Base-by-base conservation (phyloP, 2,113 vertebrate species). In the Aythya baeri region DNA sequence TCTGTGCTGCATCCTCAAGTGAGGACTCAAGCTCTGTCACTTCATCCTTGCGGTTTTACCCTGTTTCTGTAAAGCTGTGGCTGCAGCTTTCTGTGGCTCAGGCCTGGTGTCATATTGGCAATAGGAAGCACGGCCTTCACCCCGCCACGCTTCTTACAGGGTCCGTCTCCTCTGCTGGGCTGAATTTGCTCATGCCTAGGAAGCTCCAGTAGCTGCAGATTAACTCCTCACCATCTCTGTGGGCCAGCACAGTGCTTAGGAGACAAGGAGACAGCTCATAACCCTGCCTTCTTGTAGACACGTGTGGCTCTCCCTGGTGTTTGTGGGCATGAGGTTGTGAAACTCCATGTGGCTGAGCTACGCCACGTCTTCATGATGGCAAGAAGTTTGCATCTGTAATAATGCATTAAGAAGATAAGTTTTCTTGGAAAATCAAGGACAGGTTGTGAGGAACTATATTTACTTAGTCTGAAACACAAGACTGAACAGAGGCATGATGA, bases 381-480 rank as follows among this genome's bases (percentile, higher is more conserved):
- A 32, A 43, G 46, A 75, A 15, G 15, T 61, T 57, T 89, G 38
- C 2, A 0, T 79, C 67, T 79, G 29, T 34, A 49, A 68, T 20
- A n/a, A 79, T 67, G n/a, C 23, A 70, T 6, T 13, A 70, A 63
- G 43, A 83, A 94, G n/a, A 23, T 63, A 79, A 44, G 3, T 57
- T 86, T 81, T 84, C 22, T 75, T 72, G n/a, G 54, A 61, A 79
- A 12, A 31, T 68, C 26, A 43, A 57, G 66, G 32, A 11, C n/a
- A 54, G 32, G 18, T 54, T 85, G 32, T 44, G 67, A 43, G 87
- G 26, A 71, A 43, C 20, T 81, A 25, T 43, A 38, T 86, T 91
- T 86, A 65, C 91, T 91, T 91, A 79, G 93, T 84, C 78, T 94
- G 78, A 68, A 93, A 34, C 32, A 71, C 31, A 84, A 78, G 34